phyloP scores from a whole-genome alignment of 2,797 vertebrate genomes.

The Rhinophrynus dorsalis region DNA sequence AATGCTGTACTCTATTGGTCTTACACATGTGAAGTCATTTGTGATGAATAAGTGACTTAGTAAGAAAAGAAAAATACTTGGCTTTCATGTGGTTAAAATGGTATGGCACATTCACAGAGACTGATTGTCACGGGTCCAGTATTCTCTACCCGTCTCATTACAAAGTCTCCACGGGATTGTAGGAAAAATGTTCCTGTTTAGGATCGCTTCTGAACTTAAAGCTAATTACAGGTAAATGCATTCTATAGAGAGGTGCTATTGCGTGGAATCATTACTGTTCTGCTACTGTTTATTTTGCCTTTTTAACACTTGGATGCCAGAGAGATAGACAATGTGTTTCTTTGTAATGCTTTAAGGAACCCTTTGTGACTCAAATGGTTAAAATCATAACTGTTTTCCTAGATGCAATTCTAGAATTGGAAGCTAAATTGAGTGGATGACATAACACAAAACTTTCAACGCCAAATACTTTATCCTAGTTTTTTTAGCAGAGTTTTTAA shows the following conservation, averaged over 20 bases:
- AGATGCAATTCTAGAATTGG: too few species aligned
- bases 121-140: constrained; percentile 61
- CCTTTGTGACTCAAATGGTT: too few species aligned
- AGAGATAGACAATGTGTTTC: too few species aligned
- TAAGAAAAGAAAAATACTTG: constrained; percentile 49
- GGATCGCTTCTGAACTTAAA: constrained; percentile 54
- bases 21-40: constrained; percentile 61
- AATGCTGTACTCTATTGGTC: constrained; percentile 60
- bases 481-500: too few species aligned
- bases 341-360: too few species aligned
- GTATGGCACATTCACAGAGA: constrained; percentile 59
- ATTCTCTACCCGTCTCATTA: constrained; percentile 46
- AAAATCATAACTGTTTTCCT: too few species aligned
- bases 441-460: too few species aligned
- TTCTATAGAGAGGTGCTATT: background rate
- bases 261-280: too few species aligned
- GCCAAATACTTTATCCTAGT: too few species aligned
- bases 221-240: background rate
- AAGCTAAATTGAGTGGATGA: too few species aligned
- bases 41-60: constrained; percentile 68
- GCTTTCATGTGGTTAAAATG: constrained; percentile 62
- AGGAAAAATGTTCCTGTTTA: constrained; percentile 47
- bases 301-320: too few species aligned
- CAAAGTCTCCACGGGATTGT: constrained; percentile 65
- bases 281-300: too few species aligned